phyloP scores from a whole-genome alignment of 2,797 vertebrate species.

The Amblyopsis hoosieri region DNA sequence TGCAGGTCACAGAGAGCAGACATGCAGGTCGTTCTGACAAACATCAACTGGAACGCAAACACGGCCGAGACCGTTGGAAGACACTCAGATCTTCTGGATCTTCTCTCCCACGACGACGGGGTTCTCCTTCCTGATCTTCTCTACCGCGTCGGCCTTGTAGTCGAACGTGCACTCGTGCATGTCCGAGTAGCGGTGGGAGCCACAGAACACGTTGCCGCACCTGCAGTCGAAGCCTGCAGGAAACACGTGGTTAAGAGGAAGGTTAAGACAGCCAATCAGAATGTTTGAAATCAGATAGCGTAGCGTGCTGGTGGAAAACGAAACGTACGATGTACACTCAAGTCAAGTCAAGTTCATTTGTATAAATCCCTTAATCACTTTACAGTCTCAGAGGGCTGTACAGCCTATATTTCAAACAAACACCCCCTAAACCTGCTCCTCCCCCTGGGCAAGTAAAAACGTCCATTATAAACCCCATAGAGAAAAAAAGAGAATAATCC shows the following conservation, averaged over 20 bases:
- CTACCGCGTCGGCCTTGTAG: constrained; percentile 89
- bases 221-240: constrained; percentile 86
- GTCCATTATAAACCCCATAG: too few relatives aligned
- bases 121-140: constrained; percentile 93
- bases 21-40: constrained; percentile 64
- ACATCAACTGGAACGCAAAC: constrained; percentile 32
- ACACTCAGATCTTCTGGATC: constrained; percentile 88
- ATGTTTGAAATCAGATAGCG: too few relatives aligned
- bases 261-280: too few relatives aligned
- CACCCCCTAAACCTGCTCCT: too few relatives aligned
- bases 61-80: constrained; percentile 10
- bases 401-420: too few relatives aligned
- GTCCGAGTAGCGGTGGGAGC: constrained; percentile 87
- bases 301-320: too few relatives aligned
- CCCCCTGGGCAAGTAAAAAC: too few relatives aligned
- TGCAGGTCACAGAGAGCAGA: constrained; percentile 68
- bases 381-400: too few relatives aligned
- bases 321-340: too few relatives aligned
- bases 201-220: constrained; percentile 87
- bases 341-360: too few relatives aligned
- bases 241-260: not conserved
- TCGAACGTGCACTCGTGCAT: constrained; percentile 89
- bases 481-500: too few relatives aligned
- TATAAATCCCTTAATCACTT: too few relatives aligned
- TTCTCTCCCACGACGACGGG: constrained; percentile 89